Conservation (phyloP, 1,140 invertebrate genomes). For the Orchesella cincta region DNA sequence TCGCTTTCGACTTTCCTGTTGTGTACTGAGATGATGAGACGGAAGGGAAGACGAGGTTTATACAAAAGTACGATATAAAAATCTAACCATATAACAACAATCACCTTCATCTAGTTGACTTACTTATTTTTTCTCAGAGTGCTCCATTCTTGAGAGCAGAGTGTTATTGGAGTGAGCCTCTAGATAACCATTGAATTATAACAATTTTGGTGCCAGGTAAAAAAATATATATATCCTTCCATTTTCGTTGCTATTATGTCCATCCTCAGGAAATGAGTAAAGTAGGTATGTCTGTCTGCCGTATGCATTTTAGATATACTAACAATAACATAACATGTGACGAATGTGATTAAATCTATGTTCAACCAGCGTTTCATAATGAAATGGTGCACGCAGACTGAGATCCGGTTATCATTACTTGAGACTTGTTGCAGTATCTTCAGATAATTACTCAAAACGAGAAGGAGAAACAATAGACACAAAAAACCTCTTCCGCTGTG, state of each 20-base stretch:
- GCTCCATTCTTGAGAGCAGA: background rate
- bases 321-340: background rate
- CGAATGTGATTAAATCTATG: constrained; percentile 14
- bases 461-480: no score
- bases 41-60: background rate
- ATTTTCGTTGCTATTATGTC: background rate
- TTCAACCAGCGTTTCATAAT: background rate
- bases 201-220: background rate
- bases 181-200: no score
- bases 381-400: background rate
- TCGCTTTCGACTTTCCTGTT: background rate
- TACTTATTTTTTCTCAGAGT: no score
- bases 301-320: background rate
- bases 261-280: constrained; percentile 20
- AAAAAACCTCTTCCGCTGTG: no score
- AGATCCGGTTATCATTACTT: constrained; percentile 2
- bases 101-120: no score
- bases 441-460: no score
- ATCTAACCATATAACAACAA: no score
- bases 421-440: no score
- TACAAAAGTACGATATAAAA: background rate
- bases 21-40: no score
- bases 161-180: background rate
- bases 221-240: background rate
- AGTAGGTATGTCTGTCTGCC: background rate